Evolutionary conservation across 2,888 invertebrate species (phyloP), one percentile per base, ranked within the genome.

Genomic region (Pandemis corylana): DNA sequence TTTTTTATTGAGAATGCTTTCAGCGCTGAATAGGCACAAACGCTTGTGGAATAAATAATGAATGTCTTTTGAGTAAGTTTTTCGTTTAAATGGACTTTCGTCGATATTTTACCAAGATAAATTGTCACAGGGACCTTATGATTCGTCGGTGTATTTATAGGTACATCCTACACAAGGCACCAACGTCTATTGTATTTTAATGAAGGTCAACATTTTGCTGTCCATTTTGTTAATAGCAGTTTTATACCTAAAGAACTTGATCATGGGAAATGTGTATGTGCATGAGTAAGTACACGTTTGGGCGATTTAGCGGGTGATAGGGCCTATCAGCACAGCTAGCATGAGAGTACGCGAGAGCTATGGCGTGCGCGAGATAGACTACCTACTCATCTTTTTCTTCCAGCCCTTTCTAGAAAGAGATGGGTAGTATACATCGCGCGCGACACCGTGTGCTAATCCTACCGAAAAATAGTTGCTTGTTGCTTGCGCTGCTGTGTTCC

Each of bases 51-150:
- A 71, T 71, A 59, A 51, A 65, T n/a, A 66, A 65, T 71, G 12
- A 66, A 65, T 59, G 15, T 73, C 59, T 64, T 69, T 65, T 65
- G 64, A 64, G 69, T 65, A 56, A 68, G 20, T 49, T 41, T 68
- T 15, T n/a, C 51, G 51, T 51, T 53, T 67, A 41, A 67, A 67
- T 67, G 61, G 63, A 44, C 42, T 53, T 63, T n/a, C 53, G 42
- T 63, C 64, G 73, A 73, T 73, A 68, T 69, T 69, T 73, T 41
- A 69, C 42, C 20, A 56, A 63, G 42, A 69, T 68, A 65, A 68
- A 73, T 69, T 42, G 69, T 59, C 68, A 64, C 36, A 36, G 15
- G 56, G 20, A 28, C 65, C 7, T 49, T 51, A 68, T 64, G 68
- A 68, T 73, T 73, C 73, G 49, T 65, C 42, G 44, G 5, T 5